These are phyloP conservation scores for Haliaeetus leucogaster DNA, from an alignment of 2,113 vertebrate genomes.

Conservation along the genomic window DNA sequence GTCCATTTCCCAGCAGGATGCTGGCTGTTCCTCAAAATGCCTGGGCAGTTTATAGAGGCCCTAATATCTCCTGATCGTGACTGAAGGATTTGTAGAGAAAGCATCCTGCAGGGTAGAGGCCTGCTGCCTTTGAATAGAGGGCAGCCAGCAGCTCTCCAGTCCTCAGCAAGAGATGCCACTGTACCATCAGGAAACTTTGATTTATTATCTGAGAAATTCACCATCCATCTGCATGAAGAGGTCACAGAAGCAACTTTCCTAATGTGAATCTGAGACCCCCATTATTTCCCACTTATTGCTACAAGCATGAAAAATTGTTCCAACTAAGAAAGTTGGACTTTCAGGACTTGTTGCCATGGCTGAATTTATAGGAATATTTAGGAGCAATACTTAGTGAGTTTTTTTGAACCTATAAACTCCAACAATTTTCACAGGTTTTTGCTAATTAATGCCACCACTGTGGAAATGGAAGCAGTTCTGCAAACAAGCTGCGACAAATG, in stretches of 20 bases:
- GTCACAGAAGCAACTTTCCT: constrained; percentile 54
- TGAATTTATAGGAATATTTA: constrained; percentile 66
- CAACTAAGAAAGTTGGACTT: constrained; percentile 39
- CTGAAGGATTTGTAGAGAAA: constrained; percentile 47
- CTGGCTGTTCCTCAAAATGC: constrained; percentile 25
- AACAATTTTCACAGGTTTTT: constrained; percentile 74
- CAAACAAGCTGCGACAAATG: constrained; percentile 74
- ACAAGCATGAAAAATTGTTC: constrained; percentile 66
- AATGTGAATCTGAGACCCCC: constrained; percentile 54
- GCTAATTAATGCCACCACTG: constrained; percentile 76
- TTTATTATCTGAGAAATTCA: constrained; percentile 70
- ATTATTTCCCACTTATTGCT: constrained; percentile 65
- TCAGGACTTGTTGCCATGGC: constrained; percentile 29
- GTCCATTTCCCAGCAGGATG: constrained; percentile 30
- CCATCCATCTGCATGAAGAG: constrained; percentile 60
- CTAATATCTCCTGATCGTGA: constrained; percentile 15
- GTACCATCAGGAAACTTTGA: constrained; percentile 51
- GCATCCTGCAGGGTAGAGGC: constrained; percentile 15
- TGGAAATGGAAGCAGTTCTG: constrained; percentile 70
- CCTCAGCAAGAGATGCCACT: constrained; percentile 48
- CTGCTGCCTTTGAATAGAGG: constrained; percentile 49
- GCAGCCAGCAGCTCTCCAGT: constrained; percentile 5
- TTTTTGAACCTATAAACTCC: constrained; percentile 58
- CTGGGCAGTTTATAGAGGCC: constrained; percentile 31
- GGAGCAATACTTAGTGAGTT: background rate